Conservation (phyloP, 1,140 invertebrate species). For the Pogonognathellus flavescens region DNA sequence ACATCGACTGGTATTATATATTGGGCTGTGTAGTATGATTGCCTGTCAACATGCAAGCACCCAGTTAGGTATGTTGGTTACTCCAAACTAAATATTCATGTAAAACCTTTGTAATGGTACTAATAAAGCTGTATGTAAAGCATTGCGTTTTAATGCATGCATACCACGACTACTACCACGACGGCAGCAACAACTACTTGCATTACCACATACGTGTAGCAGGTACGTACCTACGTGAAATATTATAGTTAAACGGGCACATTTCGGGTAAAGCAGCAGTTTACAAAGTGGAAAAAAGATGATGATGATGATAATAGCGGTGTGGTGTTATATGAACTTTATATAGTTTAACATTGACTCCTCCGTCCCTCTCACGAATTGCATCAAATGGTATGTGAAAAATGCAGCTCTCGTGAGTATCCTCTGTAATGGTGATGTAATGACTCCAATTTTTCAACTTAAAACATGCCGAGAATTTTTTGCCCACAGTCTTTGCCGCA, state of each 20-base stretch:
- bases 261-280: slow-evolving; percentile 17
- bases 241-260: not conserved
- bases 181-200: not conserved
- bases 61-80: slow-evolving; percentile 31
- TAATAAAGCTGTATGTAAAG: slow-evolving; percentile 9
- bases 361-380: slow-evolving; percentile 47
- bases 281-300: slow-evolving; percentile 7
- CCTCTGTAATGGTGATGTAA: slow-evolving; percentile 51
- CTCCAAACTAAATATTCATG: slow-evolving; percentile 33
- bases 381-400: slow-evolving; percentile 35
- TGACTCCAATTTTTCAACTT: slow-evolving; percentile 53
- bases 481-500: slow-evolving; percentile 3
- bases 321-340: slow-evolving; percentile 29
- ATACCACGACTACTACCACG: too few relatives aligned
- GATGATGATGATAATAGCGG: slow-evolving; percentile 23
- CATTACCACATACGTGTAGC: not conserved
- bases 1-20: not conserved
- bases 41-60: slow-evolving; percentile 25
- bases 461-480: slow-evolving; percentile 47
- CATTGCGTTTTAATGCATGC: not conserved
- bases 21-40: slow-evolving; percentile 6
- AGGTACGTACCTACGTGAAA: not conserved
- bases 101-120: not conserved
- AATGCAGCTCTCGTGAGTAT: slow-evolving; percentile 41
- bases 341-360: slow-evolving; percentile 37